Conservation (phyloP, 2,113 vertebrate species). For the Cyprinodon brontotheroides region DNA sequence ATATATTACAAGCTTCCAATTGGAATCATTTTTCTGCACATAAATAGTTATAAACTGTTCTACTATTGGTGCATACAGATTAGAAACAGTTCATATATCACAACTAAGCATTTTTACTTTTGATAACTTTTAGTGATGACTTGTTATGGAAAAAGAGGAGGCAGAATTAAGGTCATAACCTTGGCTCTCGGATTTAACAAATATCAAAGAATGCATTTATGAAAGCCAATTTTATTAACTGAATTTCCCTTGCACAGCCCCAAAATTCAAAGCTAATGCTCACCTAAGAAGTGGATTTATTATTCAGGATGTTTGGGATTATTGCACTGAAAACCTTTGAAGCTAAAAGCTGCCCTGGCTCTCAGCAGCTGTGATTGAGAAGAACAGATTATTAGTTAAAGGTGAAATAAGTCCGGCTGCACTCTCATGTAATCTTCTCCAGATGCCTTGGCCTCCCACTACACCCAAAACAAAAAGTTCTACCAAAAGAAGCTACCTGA, state of each 20-base stretch:
- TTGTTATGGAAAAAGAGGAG: background rate
- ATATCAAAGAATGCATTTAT: background rate
- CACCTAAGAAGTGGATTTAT: background rate
- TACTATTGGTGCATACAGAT: no score
- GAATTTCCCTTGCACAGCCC: background rate
- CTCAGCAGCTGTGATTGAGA: background rate
- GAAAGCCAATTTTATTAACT: background rate
- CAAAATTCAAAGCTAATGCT: background rate
- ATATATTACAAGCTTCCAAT: no score
- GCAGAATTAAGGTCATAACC: background rate
- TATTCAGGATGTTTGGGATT: background rate
- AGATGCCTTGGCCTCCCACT: conserved; percentile 20
- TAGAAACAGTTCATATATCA: no score
- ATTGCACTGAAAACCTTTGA: background rate
- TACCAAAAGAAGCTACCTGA: background rate
- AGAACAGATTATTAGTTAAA: conserved; percentile 6
- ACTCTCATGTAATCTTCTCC: conserved; percentile 22
- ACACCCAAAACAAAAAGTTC: conserved; percentile 15
- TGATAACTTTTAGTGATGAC: background rate
- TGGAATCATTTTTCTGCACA: no score
- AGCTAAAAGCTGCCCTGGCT: background rate
- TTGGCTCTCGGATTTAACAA: background rate
- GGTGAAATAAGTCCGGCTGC: conserved; percentile 12
- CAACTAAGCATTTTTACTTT: no score
- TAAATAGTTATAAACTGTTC: no score